These are phyloP conservation scores for Callopanchax toddi DNA, from an alignment of 2,113 vertebrate genomes.

Conservation along the genomic window DNA sequence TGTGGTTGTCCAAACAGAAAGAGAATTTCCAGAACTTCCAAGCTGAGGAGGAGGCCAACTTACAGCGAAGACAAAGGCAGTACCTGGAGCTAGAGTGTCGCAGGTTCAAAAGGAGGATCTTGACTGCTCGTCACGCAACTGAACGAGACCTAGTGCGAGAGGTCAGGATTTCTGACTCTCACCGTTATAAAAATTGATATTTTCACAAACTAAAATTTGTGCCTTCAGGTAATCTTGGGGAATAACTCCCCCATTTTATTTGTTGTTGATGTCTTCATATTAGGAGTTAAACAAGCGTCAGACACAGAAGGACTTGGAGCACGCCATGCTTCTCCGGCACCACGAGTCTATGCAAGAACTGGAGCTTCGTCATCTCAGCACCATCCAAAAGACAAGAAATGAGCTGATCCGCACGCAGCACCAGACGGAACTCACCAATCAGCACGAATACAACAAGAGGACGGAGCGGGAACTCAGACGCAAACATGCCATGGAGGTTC, in stretches of 20 bases:
- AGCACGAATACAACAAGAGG: slow-evolving; percentile 98
- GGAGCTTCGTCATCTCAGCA: slow-evolving; percentile 96
- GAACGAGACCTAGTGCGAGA: slow-evolving; percentile 96
- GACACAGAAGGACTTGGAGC: slow-evolving; percentile 97
- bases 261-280: slow-evolving; percentile 9
- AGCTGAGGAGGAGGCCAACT: slow-evolving; percentile 96
- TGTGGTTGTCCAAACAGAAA: slow-evolving; percentile 98
- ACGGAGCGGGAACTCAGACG: slow-evolving; percentile 94
- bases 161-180: slow-evolving; percentile 72
- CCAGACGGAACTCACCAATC: slow-evolving; percentile 98
- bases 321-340: slow-evolving; percentile 96
- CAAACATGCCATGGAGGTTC: slow-evolving; percentile 98
- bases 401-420: slow-evolving; percentile 96
- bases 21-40: slow-evolving; percentile 99
- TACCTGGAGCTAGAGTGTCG: slow-evolving; percentile 97
- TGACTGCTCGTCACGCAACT: slow-evolving; percentile 94
- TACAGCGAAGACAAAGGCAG: slow-evolving; percentile 92
- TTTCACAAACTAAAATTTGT: not conserved
- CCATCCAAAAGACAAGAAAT: slow-evolving; percentile 93
- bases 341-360: slow-evolving; percentile 99
- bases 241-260: not conserved
- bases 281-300: slow-evolving; percentile 98
- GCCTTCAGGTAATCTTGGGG: not conserved
- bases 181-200: not conserved
- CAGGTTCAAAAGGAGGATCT: slow-evolving; percentile 94